Base-by-base conservation (phyloP, 2,797 vertebrate genomes). In the Eulemur albifrons region DNA sequence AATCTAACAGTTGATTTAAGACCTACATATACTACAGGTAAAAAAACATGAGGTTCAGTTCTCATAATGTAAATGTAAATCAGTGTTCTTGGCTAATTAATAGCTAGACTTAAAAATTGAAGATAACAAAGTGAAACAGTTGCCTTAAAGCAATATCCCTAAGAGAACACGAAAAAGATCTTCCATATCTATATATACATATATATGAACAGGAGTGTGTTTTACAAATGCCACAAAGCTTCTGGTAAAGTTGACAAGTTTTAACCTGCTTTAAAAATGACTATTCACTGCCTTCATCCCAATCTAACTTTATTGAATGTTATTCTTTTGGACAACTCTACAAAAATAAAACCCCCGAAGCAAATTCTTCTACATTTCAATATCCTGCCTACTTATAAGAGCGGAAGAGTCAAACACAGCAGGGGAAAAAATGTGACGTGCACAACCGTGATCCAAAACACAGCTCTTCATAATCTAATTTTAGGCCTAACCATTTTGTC, bases 361-460 rank as follows among this genome's bases (percentile, higher is more conserved):
- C 90, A 95, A 97, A 97, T 96, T 97, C 97, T 97, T 95, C 93
- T 80, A 52, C 72, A 93, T 96, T 96, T 97, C 96, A 97, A 97
- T 97, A 98, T 97, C 97, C 97, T 98, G 97, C 97, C 96, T 92
- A 92, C 95, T 97, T 96, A 72, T 32, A 90, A 90, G 95, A 97
- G 84, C 97, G 97, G 97, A 98, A 98, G 97, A 97, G 96, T 95
- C 77, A 48, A 77, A 97, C 93, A 83, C 86, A 90, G 96, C 80
- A 83, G 96, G 96, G 96, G 97, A 63, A 95, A 96, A 96, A 97
- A 96, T 27, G 94, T 96, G 97, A 95, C 96, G 96, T 82, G 94
- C 89, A 95, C 91, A 95, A 93, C 96, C 91, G 93, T 96, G 95
- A 96, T 97, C 97, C 97, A 97, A 96, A 98, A 96, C 76, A 97